Base-by-base conservation (phyloP, 2,113 vertebrate species). In the Callionymus lyra region DNA sequence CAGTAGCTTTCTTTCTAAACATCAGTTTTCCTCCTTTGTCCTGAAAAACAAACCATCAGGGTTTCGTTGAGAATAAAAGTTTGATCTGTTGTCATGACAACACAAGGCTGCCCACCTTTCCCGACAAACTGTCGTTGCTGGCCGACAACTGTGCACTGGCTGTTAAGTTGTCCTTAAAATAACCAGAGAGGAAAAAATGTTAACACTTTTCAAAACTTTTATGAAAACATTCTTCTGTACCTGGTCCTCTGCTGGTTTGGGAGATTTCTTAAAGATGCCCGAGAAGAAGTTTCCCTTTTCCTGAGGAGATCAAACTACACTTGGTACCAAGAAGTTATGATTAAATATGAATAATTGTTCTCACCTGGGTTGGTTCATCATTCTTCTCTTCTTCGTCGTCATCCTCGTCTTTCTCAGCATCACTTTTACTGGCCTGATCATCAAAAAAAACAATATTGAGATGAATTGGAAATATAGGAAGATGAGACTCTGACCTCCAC, bases 111-210 rank as follows among this genome's bases (percentile, higher is more conserved):
- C 56, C 72, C 44, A 78, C 77, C 63, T 69, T 67, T 11, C 74
- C 79, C 34, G 71, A 68, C 57, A 72, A 47, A 57, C 67, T 77
- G 58, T 79, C 59, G 9, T 16, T 79, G 62, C 73, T 75, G 54
- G 44, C 49, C 4, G 70, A 75, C 16, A 77, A 47, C 4, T 78
- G 53, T 1, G 41, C 43, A 1, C 32, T 33, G 1, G 11, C 15
- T 11, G 44, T 47, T 36, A 65, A 44, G 37, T 6, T 50, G 12
- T 70, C 63, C 74, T 76, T 44, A 41, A 57, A 56, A 16, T n/a
- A n/a, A 55, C 0, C 13, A 44, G 38, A 4, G 2, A 3, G 38
- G 17, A 12, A 6, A 35, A 18, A 9, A 14, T 15, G 4, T 37
- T 40, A n/a, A 10, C 6, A 6, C 2, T 8, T 18, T 9, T 18